These are phyloP conservation scores for Sepioteuthis lessoniana DNA, from an alignment of 2,888 invertebrate species.

Conservation along the genomic window DNA sequence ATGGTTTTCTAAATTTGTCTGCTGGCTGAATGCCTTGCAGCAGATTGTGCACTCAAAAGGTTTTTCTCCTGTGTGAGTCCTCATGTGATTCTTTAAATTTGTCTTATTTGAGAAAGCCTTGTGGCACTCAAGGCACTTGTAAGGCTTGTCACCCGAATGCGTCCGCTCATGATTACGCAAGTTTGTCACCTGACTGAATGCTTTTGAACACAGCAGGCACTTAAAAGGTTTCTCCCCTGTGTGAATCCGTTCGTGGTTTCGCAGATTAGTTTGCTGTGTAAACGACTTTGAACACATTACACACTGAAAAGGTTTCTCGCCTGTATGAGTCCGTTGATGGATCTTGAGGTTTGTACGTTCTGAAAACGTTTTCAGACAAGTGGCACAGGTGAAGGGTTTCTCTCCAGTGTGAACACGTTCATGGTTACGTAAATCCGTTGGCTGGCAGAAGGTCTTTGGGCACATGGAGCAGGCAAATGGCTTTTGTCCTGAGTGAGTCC, in stretches of 20 bases:
- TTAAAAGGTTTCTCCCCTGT: background rate
- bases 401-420: background rate
- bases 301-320: background rate
- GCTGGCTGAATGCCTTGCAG: background rate
- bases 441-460: background rate
- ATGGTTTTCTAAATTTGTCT: background rate
- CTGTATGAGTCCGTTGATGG: background rate
- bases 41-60: background rate
- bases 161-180: background rate
- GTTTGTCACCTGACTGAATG: conserved; percentile 21
- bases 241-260: background rate
- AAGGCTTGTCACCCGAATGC: background rate
- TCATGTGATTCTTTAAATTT: background rate
- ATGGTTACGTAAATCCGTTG: background rate
- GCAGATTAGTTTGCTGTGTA: background rate
- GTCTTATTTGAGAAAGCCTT: background rate
- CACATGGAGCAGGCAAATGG: background rate
- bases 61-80: background rate
- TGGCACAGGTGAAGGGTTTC: background rate
- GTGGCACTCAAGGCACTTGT: background rate
- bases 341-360: background rate
- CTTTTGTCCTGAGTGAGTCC: background rate
- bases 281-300: background rate
- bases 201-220: background rate
- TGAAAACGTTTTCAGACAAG: background rate